Conservation (phyloP, 1,140 invertebrate species). For the Grapholita molesta region DNA sequence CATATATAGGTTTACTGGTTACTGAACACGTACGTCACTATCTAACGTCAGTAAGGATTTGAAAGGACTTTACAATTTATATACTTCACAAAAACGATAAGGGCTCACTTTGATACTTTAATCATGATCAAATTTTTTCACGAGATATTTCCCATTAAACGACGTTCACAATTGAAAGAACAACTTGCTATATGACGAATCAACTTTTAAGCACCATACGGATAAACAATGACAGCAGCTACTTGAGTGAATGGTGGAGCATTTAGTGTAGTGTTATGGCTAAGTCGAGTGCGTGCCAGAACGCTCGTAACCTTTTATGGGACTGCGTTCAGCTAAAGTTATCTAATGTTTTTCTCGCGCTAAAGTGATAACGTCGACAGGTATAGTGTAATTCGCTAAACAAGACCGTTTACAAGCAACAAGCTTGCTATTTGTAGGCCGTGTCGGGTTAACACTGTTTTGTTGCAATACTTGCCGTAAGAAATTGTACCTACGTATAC, state of each 20-base stretch:
- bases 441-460: background rate
- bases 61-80: background rate
- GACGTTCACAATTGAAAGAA: background rate
- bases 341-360: constrained; percentile 18
- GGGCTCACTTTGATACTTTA: background rate
- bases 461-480: background rate
- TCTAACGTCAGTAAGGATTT: background rate
- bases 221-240: background rate
- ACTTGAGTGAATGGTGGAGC: background rate
- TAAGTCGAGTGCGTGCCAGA: constrained; percentile 5
- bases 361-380: background rate
- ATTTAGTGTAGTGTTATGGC: constrained; percentile 13
- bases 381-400: background rate
- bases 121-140: background rate
- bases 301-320: constrained; percentile 12
- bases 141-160: background rate
- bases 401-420: background rate
- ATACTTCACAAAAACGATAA: background rate
- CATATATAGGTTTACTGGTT: too few species aligned
- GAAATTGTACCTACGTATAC: too few species aligned
- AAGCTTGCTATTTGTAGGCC: background rate
- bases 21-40: background rate
- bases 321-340: background rate
- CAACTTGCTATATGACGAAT: background rate
- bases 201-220: background rate